phyloP scores from a whole-genome alignment of 2,797 vertebrate genomes.

The Mycteria americana region DNA sequence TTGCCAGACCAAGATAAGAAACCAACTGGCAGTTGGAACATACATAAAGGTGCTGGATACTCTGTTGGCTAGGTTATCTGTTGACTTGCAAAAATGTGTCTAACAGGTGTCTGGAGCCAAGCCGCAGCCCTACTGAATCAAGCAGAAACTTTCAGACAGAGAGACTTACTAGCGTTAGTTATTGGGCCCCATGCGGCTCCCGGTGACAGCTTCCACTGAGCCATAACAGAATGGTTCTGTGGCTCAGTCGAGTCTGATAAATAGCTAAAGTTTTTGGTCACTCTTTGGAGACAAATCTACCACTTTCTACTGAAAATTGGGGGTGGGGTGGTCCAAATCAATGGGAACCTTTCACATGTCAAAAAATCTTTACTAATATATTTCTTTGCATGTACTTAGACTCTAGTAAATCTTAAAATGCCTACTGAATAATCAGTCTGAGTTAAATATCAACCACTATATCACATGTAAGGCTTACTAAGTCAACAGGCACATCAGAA shows the following conservation, averaged over 20 bases:
- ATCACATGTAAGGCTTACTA: not conserved
- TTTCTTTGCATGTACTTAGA: not conserved
- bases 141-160: not conserved
- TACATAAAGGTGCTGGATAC: not conserved
- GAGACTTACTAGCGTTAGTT: not conserved
- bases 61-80: not conserved
- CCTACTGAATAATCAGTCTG: not conserved
- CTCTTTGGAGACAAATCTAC: not conserved
- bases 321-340: not conserved
- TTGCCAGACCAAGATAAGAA: not conserved
- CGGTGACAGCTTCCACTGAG: not conserved
- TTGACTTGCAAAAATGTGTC: not conserved
- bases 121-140: not conserved
- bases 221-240: not conserved
- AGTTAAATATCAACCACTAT: not conserved
- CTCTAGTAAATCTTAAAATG: not conserved
- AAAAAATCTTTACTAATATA: not conserved
- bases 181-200: not conserved
- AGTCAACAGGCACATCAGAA: not conserved
- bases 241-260: not conserved
- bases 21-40: not conserved
- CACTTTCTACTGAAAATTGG: not conserved
- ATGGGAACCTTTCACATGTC: not conserved
- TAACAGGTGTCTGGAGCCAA: not conserved
- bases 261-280: not conserved